A percentile compares a stretch with the other conserved stretches of the same genome.
These are phyloP conservation scores for Nylanderia fulva DNA, from an alignment of 1,140 invertebrate species.

Conservation along the genomic window DNA sequence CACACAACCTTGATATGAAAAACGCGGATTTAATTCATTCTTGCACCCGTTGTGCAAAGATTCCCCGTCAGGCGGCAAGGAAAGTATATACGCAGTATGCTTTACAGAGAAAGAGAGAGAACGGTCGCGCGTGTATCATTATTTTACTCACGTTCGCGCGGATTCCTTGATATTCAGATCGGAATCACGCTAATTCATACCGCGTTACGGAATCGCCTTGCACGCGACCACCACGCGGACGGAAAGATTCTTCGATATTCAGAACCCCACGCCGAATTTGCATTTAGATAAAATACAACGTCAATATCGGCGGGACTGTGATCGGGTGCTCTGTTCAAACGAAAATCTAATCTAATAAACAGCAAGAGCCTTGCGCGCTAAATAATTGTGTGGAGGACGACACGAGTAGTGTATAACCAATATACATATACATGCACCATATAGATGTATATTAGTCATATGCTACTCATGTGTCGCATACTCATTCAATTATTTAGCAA, in stretches of 20 bases:
- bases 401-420: not conserved
- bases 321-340: conserved; percentile 38
- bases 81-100: conserved; percentile 33
- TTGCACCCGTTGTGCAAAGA: conserved; percentile 23
- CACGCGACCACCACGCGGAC: conserved; percentile 28
- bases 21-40: conserved; percentile 40
- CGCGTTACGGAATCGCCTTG: conserved; percentile 44
- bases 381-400: conserved; percentile 31
- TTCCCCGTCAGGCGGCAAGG: not conserved
- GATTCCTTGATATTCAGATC: conserved; percentile 61
- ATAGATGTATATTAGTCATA: too few species aligned
- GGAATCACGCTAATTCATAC: conserved; percentile 59
- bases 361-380: not conserved
- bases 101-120: not conserved
- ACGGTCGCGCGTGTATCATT: not conserved
- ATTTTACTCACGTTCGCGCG: conserved; percentile 51
- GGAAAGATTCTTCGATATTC: conserved; percentile 57
- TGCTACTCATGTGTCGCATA: too few species aligned
- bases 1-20: conserved; percentile 31
- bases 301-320: conserved; percentile 48
- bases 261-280: conserved; percentile 53
- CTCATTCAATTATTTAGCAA: not conserved
- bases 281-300: conserved; percentile 68
- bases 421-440: too few species aligned
- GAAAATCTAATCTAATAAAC: conserved; percentile 53